These are phyloP conservation scores for Hemithea aestivaria DNA, from an alignment of 2,888 invertebrate species.

Conservation along the genomic window DNA sequence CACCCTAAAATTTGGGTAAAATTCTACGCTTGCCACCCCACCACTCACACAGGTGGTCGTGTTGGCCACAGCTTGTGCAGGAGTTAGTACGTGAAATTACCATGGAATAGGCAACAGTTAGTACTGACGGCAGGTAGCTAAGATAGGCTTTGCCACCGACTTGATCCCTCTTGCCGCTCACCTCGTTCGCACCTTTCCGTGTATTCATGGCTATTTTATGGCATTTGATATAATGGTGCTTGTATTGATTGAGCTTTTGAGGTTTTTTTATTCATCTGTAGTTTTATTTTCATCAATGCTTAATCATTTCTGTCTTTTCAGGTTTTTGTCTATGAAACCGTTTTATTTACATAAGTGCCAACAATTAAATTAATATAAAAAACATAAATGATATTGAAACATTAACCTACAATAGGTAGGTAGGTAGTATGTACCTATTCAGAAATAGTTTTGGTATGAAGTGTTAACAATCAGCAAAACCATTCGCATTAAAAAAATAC, in stretches of 20 bases:
- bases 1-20: conserved; percentile 17
- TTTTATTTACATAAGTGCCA: too few species aligned
- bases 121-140: conserved; percentile 14
- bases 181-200: conserved; percentile 12
- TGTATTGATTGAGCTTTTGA: conserved; percentile 2
- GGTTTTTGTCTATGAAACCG: too few species aligned
- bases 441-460: too few species aligned
- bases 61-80: conserved; percentile 21
- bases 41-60: conserved; percentile 64
- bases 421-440: too few species aligned
- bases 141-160: conserved; percentile 1
- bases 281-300: too few species aligned
- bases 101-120: conserved; percentile 3
- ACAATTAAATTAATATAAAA: too few species aligned
- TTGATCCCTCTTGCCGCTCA: conserved; percentile 4
- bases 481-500: too few species aligned
- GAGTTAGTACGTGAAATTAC: conserved; percentile 13
- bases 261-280: too few species aligned
- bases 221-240: conserved; percentile 1
- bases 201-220: conserved; percentile 2
- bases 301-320: too few species aligned
- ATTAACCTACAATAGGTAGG: too few species aligned
- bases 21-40: conserved; percentile 27
- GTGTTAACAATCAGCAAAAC: too few species aligned
- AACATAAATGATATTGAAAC: too few species aligned